Evolutionary conservation across 2,797 vertebrate species (phyloP), one percentile per base, ranked within the genome.

Genomic region (Labeo calbasu): DNA sequence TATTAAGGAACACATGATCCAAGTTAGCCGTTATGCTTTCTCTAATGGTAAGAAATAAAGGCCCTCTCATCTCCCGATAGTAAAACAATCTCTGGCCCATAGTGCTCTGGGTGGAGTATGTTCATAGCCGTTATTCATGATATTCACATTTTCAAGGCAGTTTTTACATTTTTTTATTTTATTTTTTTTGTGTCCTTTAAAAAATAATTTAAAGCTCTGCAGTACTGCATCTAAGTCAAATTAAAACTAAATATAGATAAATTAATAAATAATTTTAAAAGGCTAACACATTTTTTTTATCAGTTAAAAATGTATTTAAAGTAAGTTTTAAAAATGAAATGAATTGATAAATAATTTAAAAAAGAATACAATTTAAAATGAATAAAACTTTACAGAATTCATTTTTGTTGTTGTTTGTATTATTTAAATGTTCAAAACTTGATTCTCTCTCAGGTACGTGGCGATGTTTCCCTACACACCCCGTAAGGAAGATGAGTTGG

Each of bases 401-500:
- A 43, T 63, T 28, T n/a, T 13, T 23, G 32, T 77, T 40, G 79
- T 79, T 7, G 77, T 43, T 73, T 2, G 2, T 46, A 23, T 57
- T 59, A 23, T 40, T 57, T 23, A 63, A 21, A 46, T 59, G 2
- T 61, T 48, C 1, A 5, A 63, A 63, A 19, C 40, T 15, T 63
- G 15, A 85, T 59, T 76, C 19, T 40, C 11, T 7, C 85, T 88
- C 76, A 99, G 98, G 82, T 99, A 97, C 72, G 93, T 99, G 90
- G 98, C 98, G 9, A 95, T 99, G 92, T 99, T 99, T 89, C 98
- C 98, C 0, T 99, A 99, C 77, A 91, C 93, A 57, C 98, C 98
- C 51, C 96, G 97, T 25, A 99, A 99, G 88, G 98, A 99, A 28
- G 98, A 99, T n/a, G 98, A 99, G 86, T 94, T 99, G 90, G 98